A percentile compares a stretch with the other conserved stretches of the same genome.
Conservation (phyloP, 1,140 invertebrate genomes). For the Rhagoletis zephyria region DNA sequence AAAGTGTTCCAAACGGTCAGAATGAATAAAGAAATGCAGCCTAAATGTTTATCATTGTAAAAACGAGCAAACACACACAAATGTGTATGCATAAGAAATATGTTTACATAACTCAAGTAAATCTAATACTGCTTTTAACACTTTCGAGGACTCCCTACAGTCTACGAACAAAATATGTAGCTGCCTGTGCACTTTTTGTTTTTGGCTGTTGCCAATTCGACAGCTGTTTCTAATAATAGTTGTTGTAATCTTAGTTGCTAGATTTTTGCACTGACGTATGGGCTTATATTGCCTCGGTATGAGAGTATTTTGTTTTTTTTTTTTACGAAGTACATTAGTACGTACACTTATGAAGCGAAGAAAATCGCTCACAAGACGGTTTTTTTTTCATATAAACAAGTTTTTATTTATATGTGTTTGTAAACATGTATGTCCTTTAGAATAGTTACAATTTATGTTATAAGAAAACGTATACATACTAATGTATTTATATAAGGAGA, state of each 20-base stretch:
- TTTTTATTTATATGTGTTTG: background rate
- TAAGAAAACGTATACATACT: background rate
- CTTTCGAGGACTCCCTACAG: background rate
- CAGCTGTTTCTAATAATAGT: too few species aligned
- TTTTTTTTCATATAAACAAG: background rate
- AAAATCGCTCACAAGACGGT: background rate
- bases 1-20: too few species aligned
- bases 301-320: background rate
- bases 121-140: background rate
- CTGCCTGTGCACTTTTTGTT: too few species aligned
- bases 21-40: too few species aligned
- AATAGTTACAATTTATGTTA: background rate
- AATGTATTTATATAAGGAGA: background rate
- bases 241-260: too few species aligned
- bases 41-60: too few species aligned
- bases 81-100: background rate
- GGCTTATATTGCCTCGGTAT: background rate
- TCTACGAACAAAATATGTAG: too few species aligned
- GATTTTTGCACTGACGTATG: too few species aligned
- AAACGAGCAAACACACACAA: background rate
- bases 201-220: too few species aligned
- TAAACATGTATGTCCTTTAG: background rate
- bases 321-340: background rate
- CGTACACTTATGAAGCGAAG: background rate
- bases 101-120: background rate